Percentiles rank a stretch among this genome's conserved stretches.
phyloP scores from a whole-genome alignment of 1,140 invertebrate genomes.

The Zaprionus davidi region DNA sequence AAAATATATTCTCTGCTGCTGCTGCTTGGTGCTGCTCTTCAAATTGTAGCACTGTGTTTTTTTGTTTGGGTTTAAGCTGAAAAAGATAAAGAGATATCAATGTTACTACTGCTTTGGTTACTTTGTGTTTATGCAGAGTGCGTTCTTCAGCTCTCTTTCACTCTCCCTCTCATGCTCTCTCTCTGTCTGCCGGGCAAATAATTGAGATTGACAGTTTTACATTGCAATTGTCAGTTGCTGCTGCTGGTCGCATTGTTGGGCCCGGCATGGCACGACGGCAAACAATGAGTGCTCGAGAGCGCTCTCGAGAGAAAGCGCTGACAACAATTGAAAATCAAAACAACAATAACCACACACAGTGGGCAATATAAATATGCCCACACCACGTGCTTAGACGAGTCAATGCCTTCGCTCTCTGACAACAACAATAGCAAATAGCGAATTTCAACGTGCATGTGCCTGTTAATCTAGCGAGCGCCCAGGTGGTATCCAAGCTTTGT shows the following conservation, averaged over 20 bases:
- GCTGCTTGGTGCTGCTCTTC: conserved; percentile 30
- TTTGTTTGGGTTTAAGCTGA: conserved; percentile 50
- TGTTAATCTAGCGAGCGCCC: conserved; percentile 29
- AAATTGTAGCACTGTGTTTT: conserved; percentile 27
- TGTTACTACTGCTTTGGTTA: conserved; percentile 32
- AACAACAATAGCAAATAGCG: conserved; percentile 23
- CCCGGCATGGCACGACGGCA: conserved; percentile 2
- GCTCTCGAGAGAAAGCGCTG: conserved; percentile 22
- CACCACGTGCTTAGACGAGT: conserved; percentile 66
- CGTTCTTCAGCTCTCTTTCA: background rate
- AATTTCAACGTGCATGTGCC: conserved; percentile 46
- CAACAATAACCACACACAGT: conserved; percentile 52
- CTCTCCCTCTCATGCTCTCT: background rate
- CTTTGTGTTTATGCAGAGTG: background rate
- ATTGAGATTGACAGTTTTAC: conserved; percentile 70
- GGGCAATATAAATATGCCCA: conserved; percentile 53
- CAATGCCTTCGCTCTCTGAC: conserved; percentile 51
- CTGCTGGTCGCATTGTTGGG: conserved; percentile 21
- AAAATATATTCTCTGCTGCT: conserved; percentile 22
- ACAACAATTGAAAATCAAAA: conserved; percentile 63
- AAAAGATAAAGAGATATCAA: conserved; percentile 22
- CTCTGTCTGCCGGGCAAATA: conserved; percentile 24
- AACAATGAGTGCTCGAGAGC: conserved; percentile 29
- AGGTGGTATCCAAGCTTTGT: conserved; percentile 8
- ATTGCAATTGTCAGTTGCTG: conserved; percentile 50